A percentile compares a stretch with the other conserved stretches of the same genome.
Evolutionary conservation across 1,140 invertebrate genomes (phyloP).

Genomic region (Neotoxoptera formosana): DNA sequence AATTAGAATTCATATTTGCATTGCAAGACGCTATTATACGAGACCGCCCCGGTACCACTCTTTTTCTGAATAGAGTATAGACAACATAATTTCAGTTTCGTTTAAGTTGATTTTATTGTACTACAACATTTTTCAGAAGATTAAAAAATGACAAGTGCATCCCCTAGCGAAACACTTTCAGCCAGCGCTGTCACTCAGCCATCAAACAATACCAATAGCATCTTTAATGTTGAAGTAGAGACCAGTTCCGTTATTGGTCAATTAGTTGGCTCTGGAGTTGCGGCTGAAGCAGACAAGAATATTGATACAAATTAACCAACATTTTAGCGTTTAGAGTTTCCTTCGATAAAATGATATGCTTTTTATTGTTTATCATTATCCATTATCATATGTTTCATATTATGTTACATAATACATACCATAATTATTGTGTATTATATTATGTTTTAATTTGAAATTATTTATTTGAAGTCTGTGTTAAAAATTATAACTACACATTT

Average conservation of each 20-base stretch:
- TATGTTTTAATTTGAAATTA: no score
- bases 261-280: background rate
- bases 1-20: conserved; percentile 92
- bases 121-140: conserved; percentile 61
- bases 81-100: conserved; percentile 59
- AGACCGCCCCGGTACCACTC: conserved; percentile 68
- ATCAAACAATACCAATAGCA: background rate
- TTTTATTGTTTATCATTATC: conserved; percentile 65
- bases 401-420: background rate
- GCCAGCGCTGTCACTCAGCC: background rate
- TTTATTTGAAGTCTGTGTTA: no score
- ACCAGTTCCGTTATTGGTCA: background rate
- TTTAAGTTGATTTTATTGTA: background rate
- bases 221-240: background rate
- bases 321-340: conserved; percentile 97
- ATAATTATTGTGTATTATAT: no score
- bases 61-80: conserved; percentile 67
- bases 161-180: conserved; percentile 41
- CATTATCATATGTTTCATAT: conserved; percentile 82
- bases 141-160: conserved; percentile 67
- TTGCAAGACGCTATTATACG: conserved; percentile 69
- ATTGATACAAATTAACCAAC: conserved; percentile 99
- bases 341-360: conserved; percentile 99
- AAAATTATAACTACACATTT: no score
- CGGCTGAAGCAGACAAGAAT: conserved; percentile 84